phyloP scores from a whole-genome alignment of 1,140 invertebrate genomes.

The Euura saliciscinereae region DNA sequence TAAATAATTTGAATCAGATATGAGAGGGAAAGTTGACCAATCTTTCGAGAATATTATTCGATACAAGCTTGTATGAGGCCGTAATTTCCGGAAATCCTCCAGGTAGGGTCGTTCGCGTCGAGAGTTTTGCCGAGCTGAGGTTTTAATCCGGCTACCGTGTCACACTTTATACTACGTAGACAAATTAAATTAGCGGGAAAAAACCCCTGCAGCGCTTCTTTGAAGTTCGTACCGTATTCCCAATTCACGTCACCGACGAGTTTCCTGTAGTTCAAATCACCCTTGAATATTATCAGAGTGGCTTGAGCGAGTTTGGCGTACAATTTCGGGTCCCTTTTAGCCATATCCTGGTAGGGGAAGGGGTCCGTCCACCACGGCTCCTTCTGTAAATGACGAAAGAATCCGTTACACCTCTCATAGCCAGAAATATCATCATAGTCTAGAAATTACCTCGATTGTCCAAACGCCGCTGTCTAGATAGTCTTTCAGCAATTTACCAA shows the following conservation, averaged over 20 bases:
- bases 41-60: too few relatives aligned
- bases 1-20: too few relatives aligned
- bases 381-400: slow-evolving; percentile 26
- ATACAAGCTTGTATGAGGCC: slow-evolving; percentile 57
- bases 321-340: slow-evolving; percentile 65
- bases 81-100: slow-evolving; percentile 87
- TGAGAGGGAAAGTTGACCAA: too few relatives aligned
- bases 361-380: slow-evolving; percentile 85
- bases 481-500: slow-evolving; percentile 62
- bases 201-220: slow-evolving; percentile 75
- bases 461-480: slow-evolving; percentile 57
- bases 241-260: slow-evolving; percentile 84
- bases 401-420: slow-evolving; percentile 10
- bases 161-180: slow-evolving; percentile 85
- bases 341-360: slow-evolving; percentile 78
- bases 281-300: slow-evolving; percentile 84
- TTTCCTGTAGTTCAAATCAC: slow-evolving; percentile 92
- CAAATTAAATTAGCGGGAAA: slow-evolving; percentile 77
- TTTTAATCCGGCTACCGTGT: slow-evolving; percentile 78
- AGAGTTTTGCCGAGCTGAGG: slow-evolving; percentile 65
- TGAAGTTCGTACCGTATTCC: slow-evolving; percentile 70
- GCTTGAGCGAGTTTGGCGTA: slow-evolving; percentile 71
- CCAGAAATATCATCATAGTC: slow-evolving; percentile 7
- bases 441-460: slow-evolving; percentile 33
- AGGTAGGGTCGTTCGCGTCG: slow-evolving; percentile 67